Conservation (phyloP, 2,797 vertebrate species). For the Lagorchestes hirsutus region DNA sequence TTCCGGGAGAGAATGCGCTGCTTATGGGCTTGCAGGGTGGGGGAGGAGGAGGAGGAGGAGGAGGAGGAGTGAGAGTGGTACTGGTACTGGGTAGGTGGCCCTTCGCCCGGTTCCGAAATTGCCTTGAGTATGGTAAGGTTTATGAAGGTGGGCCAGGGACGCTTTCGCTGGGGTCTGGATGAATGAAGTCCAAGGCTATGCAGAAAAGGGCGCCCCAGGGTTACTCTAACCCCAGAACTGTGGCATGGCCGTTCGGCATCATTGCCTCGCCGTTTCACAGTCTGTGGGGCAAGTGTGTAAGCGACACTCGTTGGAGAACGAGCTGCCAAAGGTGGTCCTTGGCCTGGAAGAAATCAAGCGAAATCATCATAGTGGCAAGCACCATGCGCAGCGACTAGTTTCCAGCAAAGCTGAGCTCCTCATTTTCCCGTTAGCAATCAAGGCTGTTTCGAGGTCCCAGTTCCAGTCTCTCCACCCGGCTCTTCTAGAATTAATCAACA, state of each 20-base stretch:
- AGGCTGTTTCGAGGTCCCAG: slow-evolving; percentile 40
- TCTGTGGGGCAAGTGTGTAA: slow-evolving; percentile 14
- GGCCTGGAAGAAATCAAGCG: slow-evolving; percentile 51
- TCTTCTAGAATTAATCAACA: neutral
- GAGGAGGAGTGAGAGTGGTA: neutral
- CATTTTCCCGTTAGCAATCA: slow-evolving; percentile 44
- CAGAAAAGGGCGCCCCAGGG: slow-evolving; percentile 4
- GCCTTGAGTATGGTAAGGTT: neutral
- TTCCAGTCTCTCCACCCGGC: neutral
- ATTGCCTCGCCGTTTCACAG: neutral
- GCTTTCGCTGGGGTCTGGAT: neutral
- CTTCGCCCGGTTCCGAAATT: neutral
- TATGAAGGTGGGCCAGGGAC: slow-evolving; percentile 27
- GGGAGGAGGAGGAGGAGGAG: slow-evolving; percentile 34
- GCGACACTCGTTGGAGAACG: slow-evolving; percentile 8
- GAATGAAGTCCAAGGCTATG: neutral
- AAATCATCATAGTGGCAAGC: slow-evolving; percentile 65
- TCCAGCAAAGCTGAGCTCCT: slow-evolving; percentile 23
- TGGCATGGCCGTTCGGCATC: neutral
- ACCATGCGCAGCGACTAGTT: slow-evolving; percentile 38
- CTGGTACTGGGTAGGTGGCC: neutral
- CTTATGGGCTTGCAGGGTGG: slow-evolving; percentile 14
- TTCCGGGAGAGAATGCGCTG: slow-evolving; percentile 73
- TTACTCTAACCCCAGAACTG: slow-evolving; percentile 37
- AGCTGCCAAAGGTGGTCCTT: slow-evolving; percentile 62